Evolutionary conservation across 1,140 invertebrate species (phyloP), one percentile per base, ranked within the genome.

Genomic region (Ceratoteleas bidentatus): DNA sequence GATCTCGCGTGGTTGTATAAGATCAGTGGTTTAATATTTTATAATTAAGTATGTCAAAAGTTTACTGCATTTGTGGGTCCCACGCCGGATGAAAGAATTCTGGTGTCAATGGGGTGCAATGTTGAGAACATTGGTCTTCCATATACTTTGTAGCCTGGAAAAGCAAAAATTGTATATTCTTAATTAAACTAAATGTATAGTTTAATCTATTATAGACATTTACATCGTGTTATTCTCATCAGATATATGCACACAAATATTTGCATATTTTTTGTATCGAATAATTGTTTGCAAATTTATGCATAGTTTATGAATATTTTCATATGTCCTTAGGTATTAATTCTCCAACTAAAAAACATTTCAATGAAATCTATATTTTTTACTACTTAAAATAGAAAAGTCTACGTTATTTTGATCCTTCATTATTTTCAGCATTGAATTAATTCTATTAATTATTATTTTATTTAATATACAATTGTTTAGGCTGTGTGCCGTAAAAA

Each of bases 51-150:
- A 24, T 24, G 24, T 43, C 2, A 43, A 10, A 6, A 43, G 9
- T 43, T 43, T n/a, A 43, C n/a, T 10, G n/a, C 8, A 43, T 10
- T 43, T 43, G 40, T 61, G 90, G 88, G 84, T 91, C 75, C 91
- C 91, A 92, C 36, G 90, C 90, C 16, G 88, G 83, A 54, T 93
- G 91, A 87, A 97, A 97, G 81, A 94, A 93, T 65, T 94, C 92
- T 5, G 90, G 81, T 1, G 96, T 94, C 62, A 99, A 91, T 32
- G 95, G 96, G 11, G 94, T 94, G 92, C 97, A 98, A 90, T 99
- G 98, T 8, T 95, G 95, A 0, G 96, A 95, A 81, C 95, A 94
- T 86, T 95, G 97, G 90, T 99, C 96, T 72, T 95, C 93, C 93
- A 98, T 94, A 90, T 98, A 95, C 87, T 96, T 95, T 16, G 92